Percentiles rank a stretch among this genome's conserved stretches.
These are phyloP conservation scores for Thryonomys swinderianus DNA, from an alignment of 2,113 vertebrate genomes.

Conservation along the genomic window DNA sequence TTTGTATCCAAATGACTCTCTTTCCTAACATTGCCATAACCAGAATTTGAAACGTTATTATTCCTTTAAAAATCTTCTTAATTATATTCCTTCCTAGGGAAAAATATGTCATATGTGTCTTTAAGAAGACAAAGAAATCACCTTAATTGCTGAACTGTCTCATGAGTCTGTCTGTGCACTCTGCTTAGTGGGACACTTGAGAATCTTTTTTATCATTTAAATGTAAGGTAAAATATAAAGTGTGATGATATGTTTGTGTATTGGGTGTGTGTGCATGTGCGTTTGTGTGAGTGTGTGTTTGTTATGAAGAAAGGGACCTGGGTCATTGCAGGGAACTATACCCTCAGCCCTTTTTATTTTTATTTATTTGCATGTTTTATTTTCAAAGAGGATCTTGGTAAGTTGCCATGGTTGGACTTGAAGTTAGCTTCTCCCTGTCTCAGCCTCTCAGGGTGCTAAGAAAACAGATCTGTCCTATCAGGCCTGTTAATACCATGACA, in stretches of 20 bases:
- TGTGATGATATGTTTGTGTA: too few species aligned
- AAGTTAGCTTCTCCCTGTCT: background rate
- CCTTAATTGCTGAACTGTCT: background rate
- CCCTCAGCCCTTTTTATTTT: background rate
- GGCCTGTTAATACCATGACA: background rate
- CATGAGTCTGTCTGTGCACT: background rate
- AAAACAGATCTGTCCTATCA: too few species aligned
- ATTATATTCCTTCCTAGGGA: background rate
- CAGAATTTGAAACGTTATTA: constrained; percentile 39
- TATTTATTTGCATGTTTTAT: background rate
- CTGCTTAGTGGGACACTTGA: background rate
- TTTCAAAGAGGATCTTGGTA: background rate
- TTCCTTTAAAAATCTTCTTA: background rate
- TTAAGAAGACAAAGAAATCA: background rate
- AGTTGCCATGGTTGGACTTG: background rate
- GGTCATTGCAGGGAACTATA: background rate
- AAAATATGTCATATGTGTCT: background rate
- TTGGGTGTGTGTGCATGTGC: background rate
- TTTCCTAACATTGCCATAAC: constrained; percentile 12
- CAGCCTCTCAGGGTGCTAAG: background rate
- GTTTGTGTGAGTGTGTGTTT: background rate
- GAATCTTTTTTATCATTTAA: background rate
- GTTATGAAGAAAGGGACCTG: too few species aligned
- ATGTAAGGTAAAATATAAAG: background rate
- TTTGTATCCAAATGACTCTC: background rate